A percentile compares a stretch with the other conserved stretches of the same genome.
phyloP scores from a whole-genome alignment of 2,113 vertebrate genomes.

The Calyptomena viridis region DNA sequence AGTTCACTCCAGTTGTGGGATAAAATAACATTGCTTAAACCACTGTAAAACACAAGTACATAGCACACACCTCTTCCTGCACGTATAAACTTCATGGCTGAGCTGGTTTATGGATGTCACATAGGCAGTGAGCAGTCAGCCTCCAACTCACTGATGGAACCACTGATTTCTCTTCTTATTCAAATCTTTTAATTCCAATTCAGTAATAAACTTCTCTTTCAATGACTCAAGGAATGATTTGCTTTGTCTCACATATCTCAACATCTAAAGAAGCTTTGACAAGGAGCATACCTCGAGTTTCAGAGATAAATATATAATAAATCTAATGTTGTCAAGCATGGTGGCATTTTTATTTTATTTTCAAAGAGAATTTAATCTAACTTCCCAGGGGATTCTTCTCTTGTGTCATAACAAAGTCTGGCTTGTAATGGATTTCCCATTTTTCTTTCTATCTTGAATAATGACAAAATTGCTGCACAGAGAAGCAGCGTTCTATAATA shows the following conservation, averaged over 20 bases:
- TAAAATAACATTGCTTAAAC: not conserved
- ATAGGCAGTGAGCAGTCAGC: not conserved
- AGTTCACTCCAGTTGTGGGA: not conserved
- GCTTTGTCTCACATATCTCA: constrained; percentile 23
- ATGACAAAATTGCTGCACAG: constrained; percentile 70
- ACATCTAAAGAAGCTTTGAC: constrained; percentile 44
- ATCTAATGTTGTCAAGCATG: constrained; percentile 47
- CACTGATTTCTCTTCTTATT: not conserved
- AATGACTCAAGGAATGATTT: not conserved
- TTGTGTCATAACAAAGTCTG: constrained; percentile 73
- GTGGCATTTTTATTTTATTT: constrained; percentile 71
- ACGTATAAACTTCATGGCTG: not conserved
- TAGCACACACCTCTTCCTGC: not conserved
- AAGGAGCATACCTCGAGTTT: not conserved
- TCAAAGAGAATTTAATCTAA: constrained; percentile 67
- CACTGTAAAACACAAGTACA: not conserved
- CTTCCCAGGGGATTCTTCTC: constrained; percentile 64
- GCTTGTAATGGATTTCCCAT: constrained; percentile 68
- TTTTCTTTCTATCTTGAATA: constrained; percentile 65
- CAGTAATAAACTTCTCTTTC: constrained; percentile 18
- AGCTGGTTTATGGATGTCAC: not conserved
- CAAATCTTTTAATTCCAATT: constrained; percentile 19
- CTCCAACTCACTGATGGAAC: not conserved
- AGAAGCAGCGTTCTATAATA: constrained; percentile 59
- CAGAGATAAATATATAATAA: constrained; percentile 35